Conservation (phyloP, 1,140 invertebrate species). For the Anoplolepis gracilipes region DNA sequence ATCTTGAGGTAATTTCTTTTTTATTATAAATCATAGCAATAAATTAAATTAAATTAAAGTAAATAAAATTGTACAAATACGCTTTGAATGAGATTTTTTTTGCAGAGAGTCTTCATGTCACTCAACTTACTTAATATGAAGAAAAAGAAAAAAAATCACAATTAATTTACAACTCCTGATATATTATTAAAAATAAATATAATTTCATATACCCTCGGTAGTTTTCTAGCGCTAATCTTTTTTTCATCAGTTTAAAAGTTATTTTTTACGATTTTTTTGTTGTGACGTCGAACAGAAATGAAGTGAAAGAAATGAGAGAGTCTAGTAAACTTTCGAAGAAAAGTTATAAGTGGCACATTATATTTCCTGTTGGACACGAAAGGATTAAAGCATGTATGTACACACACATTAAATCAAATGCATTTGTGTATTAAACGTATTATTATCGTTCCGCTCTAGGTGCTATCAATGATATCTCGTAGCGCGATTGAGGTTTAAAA, state of each 20-base stretch:
- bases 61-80: neutral
- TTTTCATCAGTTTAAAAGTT: neutral
- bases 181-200: too few relatives aligned
- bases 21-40: neutral
- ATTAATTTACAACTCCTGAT: too few relatives aligned
- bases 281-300: neutral
- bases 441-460: constrained; percentile 60
- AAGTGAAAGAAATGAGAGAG: neutral
- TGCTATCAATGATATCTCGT: constrained; percentile 45
- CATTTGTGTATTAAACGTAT: constrained; percentile 48
- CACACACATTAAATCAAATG: constrained; percentile 8
- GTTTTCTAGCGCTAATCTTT: too few relatives aligned
- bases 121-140: too few relatives aligned
- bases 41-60: constrained; percentile 20
- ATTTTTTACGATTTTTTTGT: constrained; percentile 1
- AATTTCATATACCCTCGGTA: too few relatives aligned
- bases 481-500: constrained; percentile 29
- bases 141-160: too few relatives aligned
- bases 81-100: too few relatives aligned
- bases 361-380: constrained; percentile 31
- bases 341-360: constrained; percentile 31
- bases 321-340: constrained; percentile 12
- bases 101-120: too few relatives aligned
- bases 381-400: constrained; percentile 11
- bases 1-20: neutral